Conservation (phyloP, 2,888 invertebrate species). For the Pyrochroa serraticornis region DNA sequence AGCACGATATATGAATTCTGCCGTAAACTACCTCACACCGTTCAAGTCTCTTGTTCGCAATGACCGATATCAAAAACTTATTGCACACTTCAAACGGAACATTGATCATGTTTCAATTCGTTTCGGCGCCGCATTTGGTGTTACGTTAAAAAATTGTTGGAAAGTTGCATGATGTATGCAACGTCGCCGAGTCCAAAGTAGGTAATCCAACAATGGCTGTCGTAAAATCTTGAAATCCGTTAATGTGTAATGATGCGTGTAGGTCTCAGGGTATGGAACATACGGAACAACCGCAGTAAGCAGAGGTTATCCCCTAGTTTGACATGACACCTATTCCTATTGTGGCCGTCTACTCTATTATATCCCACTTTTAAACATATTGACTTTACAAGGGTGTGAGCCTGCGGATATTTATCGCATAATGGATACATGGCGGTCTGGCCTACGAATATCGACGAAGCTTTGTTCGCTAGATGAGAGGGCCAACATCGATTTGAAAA, state of each 20-base stretch:
- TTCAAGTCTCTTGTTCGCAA: not conserved
- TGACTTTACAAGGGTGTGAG: constrained; percentile 54
- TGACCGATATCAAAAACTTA: not conserved
- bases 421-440: constrained; percentile 20
- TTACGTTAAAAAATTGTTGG: not conserved
- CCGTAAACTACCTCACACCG: constrained; percentile 10
- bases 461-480: not conserved
- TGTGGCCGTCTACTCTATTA: constrained; percentile 56
- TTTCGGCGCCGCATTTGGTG: not conserved
- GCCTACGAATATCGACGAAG: not conserved
- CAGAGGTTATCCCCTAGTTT: constrained; percentile 43
- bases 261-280: constrained; percentile 30
- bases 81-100: too few relatives aligned
- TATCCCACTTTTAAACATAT: constrained; percentile 56
- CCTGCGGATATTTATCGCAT: constrained; percentile 41
- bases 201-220: constrained; percentile 7
- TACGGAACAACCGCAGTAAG: constrained; percentile 33
- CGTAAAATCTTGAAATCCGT: constrained; percentile 37
- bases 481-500: not conserved
- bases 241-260: constrained; percentile 53
- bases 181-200: not conserved
- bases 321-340: constrained; percentile 57
- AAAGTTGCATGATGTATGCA: not conserved
- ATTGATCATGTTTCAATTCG: not conserved
- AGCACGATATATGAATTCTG: constrained; percentile 32